Conservation (phyloP, 2,888 invertebrate species). For the Mythimna impura region DNA sequence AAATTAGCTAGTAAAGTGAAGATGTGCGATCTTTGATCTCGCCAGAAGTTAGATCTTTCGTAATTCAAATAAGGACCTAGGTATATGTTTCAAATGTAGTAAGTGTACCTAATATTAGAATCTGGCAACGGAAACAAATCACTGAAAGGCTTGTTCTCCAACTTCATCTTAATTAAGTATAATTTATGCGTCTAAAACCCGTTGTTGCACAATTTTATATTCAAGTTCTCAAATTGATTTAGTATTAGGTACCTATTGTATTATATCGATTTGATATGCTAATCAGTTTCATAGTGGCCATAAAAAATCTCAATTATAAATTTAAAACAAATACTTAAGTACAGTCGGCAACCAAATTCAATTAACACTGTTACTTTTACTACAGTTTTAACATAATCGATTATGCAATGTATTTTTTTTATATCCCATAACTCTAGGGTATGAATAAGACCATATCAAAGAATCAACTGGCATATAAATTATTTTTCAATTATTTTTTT, state of each 20-base stretch:
- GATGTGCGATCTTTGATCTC: background rate
- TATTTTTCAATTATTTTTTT: too few relatives aligned
- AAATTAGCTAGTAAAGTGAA: background rate
- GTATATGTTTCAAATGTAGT: background rate
- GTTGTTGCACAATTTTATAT: conserved; percentile 1
- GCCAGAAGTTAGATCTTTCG: conserved; percentile 26
- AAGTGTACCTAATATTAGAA: conserved; percentile 9
- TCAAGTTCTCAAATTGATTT: background rate
- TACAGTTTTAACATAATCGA: background rate
- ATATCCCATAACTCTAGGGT: too few relatives aligned
- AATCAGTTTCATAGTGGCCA: background rate
- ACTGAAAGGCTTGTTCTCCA: background rate
- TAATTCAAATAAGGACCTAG: conserved; percentile 5
- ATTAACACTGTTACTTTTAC: background rate
- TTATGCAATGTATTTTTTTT: too few relatives aligned
- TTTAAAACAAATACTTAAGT: background rate
- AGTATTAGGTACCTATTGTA: background rate
- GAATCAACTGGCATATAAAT: too few relatives aligned
- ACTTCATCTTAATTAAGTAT: background rate
- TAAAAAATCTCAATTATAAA: conserved; percentile 10
- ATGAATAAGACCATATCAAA: too few relatives aligned
- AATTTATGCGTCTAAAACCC: background rate
- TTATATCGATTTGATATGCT: background rate
- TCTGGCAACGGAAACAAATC: background rate
- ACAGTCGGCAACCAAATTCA: conserved; percentile 1